Percentiles rank a stretch among this genome's conserved stretches.
Conservation (phyloP, 2,113 vertebrate genomes). For the Pteropus alecto region DNA sequence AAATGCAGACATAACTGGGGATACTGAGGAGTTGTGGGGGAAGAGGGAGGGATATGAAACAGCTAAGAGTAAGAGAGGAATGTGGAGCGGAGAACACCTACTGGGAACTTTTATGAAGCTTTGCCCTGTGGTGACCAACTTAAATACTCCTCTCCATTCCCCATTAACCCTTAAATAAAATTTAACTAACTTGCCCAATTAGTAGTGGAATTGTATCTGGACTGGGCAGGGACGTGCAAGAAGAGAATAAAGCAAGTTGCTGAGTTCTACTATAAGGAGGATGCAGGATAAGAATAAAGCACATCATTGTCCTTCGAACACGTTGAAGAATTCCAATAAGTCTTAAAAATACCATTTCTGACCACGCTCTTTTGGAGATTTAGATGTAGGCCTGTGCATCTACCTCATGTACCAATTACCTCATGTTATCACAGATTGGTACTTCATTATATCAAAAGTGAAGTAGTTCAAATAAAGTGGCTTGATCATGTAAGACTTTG, state of each 20-base stretch:
- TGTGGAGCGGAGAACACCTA: not conserved
- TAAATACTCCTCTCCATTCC: not conserved
- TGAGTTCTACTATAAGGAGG: not conserved
- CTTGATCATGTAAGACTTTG: not conserved
- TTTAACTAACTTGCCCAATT: constrained; percentile 5
- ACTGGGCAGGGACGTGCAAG: not conserved
- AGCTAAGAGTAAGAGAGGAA: not conserved
- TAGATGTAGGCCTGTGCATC: not conserved
- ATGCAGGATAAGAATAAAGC: not conserved
- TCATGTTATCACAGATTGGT: not conserved
- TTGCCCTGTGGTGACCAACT: not conserved
- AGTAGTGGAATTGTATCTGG: not conserved
- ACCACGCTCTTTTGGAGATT: not conserved
- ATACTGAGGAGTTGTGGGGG: not conserved
- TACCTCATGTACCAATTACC: too few species aligned
- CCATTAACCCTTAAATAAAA: not conserved
- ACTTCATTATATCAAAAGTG: not conserved
- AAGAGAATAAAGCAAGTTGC: not conserved
- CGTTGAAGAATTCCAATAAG: not conserved
- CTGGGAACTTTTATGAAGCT: not conserved
- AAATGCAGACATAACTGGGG: not conserved
- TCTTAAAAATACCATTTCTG: not conserved
- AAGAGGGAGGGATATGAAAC: not conserved
- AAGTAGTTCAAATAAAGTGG: not conserved
- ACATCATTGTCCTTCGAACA: not conserved